These are phyloP conservation scores for Catonia carolina DNA, from an alignment of 2,888 invertebrate species.

Conservation along the genomic window DNA sequence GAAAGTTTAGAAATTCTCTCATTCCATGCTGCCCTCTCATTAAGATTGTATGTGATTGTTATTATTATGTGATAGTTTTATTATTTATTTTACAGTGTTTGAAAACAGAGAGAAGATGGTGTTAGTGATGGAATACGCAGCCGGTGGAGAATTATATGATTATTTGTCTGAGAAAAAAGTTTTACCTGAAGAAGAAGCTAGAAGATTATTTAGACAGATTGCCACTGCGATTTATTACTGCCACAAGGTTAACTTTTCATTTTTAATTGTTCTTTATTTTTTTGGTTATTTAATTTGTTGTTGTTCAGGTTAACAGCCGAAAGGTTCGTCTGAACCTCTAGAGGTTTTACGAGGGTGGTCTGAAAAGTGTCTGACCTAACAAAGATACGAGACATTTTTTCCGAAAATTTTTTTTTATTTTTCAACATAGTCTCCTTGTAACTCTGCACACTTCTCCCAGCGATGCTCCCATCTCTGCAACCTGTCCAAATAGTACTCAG, in stretches of 20 bases:
- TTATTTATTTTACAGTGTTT: slow-evolving; percentile 67
- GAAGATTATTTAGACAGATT: slow-evolving; percentile 92
- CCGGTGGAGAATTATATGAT: slow-evolving; percentile 96
- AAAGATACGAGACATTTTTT: no score
- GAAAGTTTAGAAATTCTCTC: no score
- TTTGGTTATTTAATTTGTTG: no score
- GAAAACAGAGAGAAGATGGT: slow-evolving; percentile 99
- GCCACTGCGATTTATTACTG: slow-evolving; percentile 96
- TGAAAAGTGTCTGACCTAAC: neutral
- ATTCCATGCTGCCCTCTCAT: no score
- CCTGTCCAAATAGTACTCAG: no score
- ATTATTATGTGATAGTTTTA: slow-evolving; percentile 4
- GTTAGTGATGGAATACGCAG: slow-evolving; percentile 98
- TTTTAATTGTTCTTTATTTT: neutral
- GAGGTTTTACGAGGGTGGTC: neutral
- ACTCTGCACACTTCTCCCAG: no score
- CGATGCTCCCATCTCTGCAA: no score
- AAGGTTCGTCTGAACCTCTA: no score
- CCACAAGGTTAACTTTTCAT: slow-evolving; percentile 70
- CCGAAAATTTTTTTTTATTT: no score
- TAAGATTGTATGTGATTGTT: slow-evolving; percentile 5
- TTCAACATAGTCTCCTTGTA: no score
- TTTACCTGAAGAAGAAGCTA: slow-evolving; percentile 83
- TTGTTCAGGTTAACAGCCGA: no score
- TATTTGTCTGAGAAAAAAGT: slow-evolving; percentile 85